Percentiles rank a stretch among this genome's conserved stretches.
These are phyloP conservation scores for Rhinogobio ventralis DNA, from an alignment of 2,797 vertebrate species.

Conservation along the genomic window DNA sequence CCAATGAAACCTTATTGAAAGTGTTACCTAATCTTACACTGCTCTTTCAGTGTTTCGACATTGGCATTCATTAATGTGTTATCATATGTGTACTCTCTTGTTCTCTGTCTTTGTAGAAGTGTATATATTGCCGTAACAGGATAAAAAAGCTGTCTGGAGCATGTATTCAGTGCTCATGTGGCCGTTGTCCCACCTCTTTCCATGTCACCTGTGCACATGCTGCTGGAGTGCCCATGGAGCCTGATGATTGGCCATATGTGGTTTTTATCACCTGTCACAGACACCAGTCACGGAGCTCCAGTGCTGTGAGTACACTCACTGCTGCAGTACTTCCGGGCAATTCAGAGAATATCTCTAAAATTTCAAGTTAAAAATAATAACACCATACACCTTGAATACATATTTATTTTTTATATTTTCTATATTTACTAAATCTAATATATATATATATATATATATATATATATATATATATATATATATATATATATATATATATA, in stretches of 20 bases:
- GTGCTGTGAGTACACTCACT: conserved; percentile 80
- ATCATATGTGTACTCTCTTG: not conserved
- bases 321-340: not conserved
- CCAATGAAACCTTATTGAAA: not conserved
- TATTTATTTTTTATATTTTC: too few species aligned
- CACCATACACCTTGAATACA: too few species aligned
- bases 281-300: conserved; percentile 85
- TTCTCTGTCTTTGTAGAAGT: conserved; percentile 72
- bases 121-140: conserved; percentile 83
- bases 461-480: too few species aligned
- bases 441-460: too few species aligned
- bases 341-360: not conserved
- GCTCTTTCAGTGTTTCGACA: not conserved
- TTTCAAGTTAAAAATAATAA: not conserved
- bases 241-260: conserved; percentile 94
- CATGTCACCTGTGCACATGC: conserved; percentile 97
- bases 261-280: conserved; percentile 95
- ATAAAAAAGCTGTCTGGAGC: conserved; percentile 87
- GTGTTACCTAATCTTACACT: not conserved
- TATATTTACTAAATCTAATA: too few species aligned
- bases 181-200: conserved; percentile 92
- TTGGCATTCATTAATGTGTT: not conserved
- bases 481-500: too few species aligned
- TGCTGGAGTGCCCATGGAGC: conserved; percentile 92
- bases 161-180: conserved; percentile 96